Evolutionary conservation across 2,888 invertebrate species (phyloP).

Genomic region (Idaea biselata): DNA sequence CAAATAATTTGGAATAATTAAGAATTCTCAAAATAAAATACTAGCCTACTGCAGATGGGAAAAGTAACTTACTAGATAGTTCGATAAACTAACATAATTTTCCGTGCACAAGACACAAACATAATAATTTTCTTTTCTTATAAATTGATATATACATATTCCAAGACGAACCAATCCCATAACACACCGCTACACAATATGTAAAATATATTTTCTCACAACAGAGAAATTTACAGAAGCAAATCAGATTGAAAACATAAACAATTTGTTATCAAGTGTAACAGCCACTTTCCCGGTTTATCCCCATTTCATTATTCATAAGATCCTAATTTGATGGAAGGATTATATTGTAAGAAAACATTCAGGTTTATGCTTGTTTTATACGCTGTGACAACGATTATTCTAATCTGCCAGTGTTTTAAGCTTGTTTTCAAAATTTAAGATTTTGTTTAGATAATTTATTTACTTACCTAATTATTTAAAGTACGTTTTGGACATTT

Average conservation of each 20-base stretch:
- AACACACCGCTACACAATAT: too few species aligned
- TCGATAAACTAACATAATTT: too few species aligned
- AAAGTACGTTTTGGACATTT: too few species aligned
- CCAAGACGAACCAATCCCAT: too few species aligned
- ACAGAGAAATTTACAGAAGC: neutral
- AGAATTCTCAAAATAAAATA: too few species aligned
- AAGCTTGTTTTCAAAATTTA: neutral
- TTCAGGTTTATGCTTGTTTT: neutral
- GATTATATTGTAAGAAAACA: constrained; percentile 18
- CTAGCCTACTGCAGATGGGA: too few species aligned
- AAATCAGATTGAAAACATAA: neutral
- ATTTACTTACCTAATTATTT: neutral
- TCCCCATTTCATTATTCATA: constrained; percentile 20
- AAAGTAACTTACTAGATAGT: too few species aligned
- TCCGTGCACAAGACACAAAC: too few species aligned
- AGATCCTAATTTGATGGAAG: constrained; percentile 20
- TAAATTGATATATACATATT: too few species aligned
- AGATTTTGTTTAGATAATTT: neutral
- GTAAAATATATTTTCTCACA: neutral
- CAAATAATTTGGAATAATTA: too few species aligned
- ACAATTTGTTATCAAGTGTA: constrained; percentile 7
- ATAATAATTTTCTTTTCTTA: too few species aligned
- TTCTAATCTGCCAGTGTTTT: neutral
- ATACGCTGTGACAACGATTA: neutral
- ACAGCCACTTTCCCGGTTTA: neutral